Base-by-base conservation (phyloP, 2,113 vertebrate species). In the Cyphomyrus plagiostoma region DNA sequence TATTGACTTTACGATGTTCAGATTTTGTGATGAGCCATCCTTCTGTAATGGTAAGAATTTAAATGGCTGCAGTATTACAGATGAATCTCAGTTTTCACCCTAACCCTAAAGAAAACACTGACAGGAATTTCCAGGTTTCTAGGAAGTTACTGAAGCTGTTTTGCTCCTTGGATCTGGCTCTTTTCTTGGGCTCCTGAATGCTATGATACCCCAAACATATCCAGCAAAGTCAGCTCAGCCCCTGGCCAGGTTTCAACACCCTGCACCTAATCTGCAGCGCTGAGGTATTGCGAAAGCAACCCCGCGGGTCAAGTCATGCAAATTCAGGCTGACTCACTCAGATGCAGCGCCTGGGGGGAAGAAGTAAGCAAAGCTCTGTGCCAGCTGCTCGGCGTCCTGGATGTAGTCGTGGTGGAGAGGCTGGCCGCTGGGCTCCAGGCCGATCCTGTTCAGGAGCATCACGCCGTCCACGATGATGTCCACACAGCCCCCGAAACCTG, bases 401-500 rank as follows among this genome's bases (percentile, higher is more conserved):
- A 97, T 94, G 92, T 94, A 96, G 94, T 96, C 93, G 23, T 97
- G 95, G 90, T 97, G 96, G 1, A 96, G 86, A 0, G 96, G 96
- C 88, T 93, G 94, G 77, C 93, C 91, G 7, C 93, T 92, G 26
- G 94, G 94, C 19, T 90, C 84, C 86, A 97, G 92, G 35, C 94
- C 95, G 0, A 96, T 94, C 93, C 96, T 96, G 86, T 97, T 94
- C 13, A 97, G 92, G 89, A 97, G 86, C 0, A 93, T 91, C 70
- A 97, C 95, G 1, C 94, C 95, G 13, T 97, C 96, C 50, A 97
- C 96, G 8, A 97, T 93, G 87, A 97, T 93, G 91, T 97, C 97
- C 83, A 96, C 96, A 89, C 97, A 97, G 39, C 97, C 97, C 6
- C 97, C 97, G 88, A 97, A 97, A 58, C 97, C 97, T 97, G 91